Conservation (phyloP, 2,888 invertebrate genomes). For the Sycophila texana region DNA sequence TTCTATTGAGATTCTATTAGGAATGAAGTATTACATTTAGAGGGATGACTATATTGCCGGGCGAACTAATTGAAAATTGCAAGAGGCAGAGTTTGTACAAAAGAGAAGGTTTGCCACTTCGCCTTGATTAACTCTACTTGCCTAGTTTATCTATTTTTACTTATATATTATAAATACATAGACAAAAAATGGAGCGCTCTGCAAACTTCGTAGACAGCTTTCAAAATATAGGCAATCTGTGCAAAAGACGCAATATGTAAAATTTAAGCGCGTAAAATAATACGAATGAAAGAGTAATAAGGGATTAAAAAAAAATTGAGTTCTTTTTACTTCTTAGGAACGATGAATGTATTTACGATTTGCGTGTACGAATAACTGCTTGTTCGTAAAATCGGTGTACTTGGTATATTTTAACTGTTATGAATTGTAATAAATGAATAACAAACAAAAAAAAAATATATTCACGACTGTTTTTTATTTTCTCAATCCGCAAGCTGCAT, state of each 20-base stretch:
- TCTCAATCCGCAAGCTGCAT: not conserved
- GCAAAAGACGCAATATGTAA: slow-evolving; percentile 44
- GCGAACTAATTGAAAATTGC: no score
- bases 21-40: no score
- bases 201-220: slow-evolving; percentile 29
- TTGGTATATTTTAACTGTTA: slow-evolving; percentile 67
- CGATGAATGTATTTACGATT: slow-evolving; percentile 55
- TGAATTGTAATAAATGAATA: slow-evolving; percentile 66
- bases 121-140: slow-evolving; percentile 2
- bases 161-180: slow-evolving; percentile 36
- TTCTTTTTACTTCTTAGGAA: slow-evolving; percentile 34
- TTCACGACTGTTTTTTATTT: slow-evolving; percentile 11
- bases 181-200: slow-evolving; percentile 27
- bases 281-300: slow-evolving; percentile 33
- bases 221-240: slow-evolving; percentile 33
- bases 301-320: slow-evolving; percentile 3
- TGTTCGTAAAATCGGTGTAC: slow-evolving; percentile 65
- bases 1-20: no score
- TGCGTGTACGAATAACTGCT: slow-evolving; percentile 59
- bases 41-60: no score
- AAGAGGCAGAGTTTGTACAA: no score
- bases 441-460: slow-evolving; percentile 45
- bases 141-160: slow-evolving; percentile 53
- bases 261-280: slow-evolving; percentile 39
- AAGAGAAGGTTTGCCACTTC: no score